These are phyloP conservation scores for Vollenhovia emeryi DNA, from an alignment of 1,140 invertebrate genomes.

Conservation along the genomic window DNA sequence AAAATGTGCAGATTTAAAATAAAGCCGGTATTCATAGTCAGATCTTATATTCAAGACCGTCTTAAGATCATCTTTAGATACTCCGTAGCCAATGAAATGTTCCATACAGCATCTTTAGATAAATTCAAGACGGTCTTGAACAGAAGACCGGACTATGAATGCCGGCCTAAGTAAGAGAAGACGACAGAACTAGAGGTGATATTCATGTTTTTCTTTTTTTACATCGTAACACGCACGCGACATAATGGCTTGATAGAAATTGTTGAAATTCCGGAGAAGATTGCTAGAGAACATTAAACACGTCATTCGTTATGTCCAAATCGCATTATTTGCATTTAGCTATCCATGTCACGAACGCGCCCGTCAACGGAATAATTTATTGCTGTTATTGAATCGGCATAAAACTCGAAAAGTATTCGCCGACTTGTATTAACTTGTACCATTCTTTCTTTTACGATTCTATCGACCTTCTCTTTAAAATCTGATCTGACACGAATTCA, in stretches of 20 bases:
- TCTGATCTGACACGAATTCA: background rate
- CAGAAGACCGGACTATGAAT: too few relatives aligned
- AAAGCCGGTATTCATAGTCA: too few relatives aligned
- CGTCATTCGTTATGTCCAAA: background rate
- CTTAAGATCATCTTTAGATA: too few relatives aligned
- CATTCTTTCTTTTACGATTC: background rate
- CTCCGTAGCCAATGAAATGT: too few relatives aligned
- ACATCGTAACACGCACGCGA: constrained; percentile 12
- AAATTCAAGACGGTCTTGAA: too few relatives aligned
- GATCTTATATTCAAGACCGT: too few relatives aligned
- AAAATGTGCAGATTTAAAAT: constrained; percentile 40
- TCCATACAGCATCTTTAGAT: too few relatives aligned
- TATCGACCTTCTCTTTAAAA: background rate
- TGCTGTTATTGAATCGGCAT: background rate
- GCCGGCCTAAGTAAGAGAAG: constrained; percentile 25
- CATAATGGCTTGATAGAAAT: constrained; percentile 20
- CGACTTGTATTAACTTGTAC: background rate
- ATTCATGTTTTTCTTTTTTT: background rate
- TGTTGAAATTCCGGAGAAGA: background rate
- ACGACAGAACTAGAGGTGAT: background rate
- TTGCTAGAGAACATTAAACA: background rate
- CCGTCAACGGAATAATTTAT: background rate
- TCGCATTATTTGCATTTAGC: constrained; percentile 3
- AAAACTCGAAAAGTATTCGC: background rate
- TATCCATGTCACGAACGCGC: background rate